These are phyloP conservation scores for Cryptocephalus primarius DNA, from an alignment of 2,888 invertebrate species.

Conservation along the genomic window DNA sequence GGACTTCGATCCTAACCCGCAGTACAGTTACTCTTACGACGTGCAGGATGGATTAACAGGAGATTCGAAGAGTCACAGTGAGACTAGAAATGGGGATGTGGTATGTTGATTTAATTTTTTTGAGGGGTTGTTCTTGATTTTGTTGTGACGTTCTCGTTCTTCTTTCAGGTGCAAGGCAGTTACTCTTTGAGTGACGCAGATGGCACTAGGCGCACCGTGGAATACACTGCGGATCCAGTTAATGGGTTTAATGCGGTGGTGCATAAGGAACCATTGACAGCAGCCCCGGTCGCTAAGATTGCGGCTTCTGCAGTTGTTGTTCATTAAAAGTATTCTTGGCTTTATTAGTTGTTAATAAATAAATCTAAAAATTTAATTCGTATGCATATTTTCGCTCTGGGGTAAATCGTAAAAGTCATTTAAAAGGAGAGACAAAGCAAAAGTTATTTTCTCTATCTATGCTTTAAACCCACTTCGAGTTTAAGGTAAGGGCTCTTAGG, in stretches of 20 bases:
- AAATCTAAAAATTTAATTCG: too few species aligned
- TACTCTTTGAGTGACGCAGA: background rate
- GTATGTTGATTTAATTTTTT: background rate
- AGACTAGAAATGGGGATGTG: background rate
- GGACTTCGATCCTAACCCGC: background rate
- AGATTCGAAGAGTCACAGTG: background rate
- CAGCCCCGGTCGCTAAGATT: slow-evolving; percentile 11
- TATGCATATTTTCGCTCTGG: too few species aligned
- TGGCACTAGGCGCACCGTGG: background rate
- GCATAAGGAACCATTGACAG: slow-evolving; percentile 4
- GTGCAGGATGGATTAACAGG: background rate
- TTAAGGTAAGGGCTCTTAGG: too few species aligned
- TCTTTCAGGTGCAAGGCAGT: background rate
- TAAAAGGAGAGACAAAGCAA: too few species aligned
- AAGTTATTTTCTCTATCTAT: too few species aligned
- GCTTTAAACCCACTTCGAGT: too few species aligned
- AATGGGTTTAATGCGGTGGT: background rate
- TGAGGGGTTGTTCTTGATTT: background rate
- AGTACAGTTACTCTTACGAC: background rate
- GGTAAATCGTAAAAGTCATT: too few species aligned
- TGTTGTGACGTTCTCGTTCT: background rate
- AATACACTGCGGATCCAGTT: background rate
- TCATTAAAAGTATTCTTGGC: too few species aligned
- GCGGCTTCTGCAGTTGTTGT: slow-evolving; percentile 13
- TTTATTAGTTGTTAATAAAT: too few species aligned